A percentile compares a stretch with the other conserved stretches of the same genome.
phyloP scores from a whole-genome alignment of 2,888 invertebrate species.

The Brachypterus glaber region DNA sequence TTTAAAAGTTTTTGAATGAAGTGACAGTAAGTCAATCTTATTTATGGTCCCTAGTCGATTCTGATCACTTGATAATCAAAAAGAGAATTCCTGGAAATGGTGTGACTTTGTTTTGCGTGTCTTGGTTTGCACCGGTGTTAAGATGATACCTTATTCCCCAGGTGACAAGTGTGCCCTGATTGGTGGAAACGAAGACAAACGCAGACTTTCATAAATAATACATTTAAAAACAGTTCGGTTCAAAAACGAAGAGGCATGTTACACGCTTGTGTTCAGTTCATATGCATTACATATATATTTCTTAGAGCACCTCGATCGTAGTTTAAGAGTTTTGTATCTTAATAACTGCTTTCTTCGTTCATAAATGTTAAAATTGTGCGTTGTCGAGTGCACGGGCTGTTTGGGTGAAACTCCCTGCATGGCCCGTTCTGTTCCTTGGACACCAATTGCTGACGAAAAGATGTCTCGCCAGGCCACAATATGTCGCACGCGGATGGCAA shows the following conservation, averaged over 20 bases:
- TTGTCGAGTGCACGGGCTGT: constrained; percentile 20
- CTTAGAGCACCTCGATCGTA: constrained; percentile 20
- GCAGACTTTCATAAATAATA: constrained; percentile 31
- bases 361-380: constrained; percentile 20
- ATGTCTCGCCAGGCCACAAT: constrained; percentile 70
- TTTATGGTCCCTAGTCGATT: too few relatives aligned
- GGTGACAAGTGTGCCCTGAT: constrained; percentile 76
- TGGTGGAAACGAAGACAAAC: constrained; percentile 60
- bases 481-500: constrained; percentile 81
- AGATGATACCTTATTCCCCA: constrained; percentile 52
- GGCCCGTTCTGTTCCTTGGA: constrained; percentile 21
- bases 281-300: constrained; percentile 13
- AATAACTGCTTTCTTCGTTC: constrained; percentile 19
- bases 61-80: too few relatives aligned
- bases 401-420: constrained; percentile 13
- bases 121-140: constrained; percentile 31
- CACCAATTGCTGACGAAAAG: constrained; percentile 12
- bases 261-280: constrained; percentile 25
- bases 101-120: constrained; percentile 21
- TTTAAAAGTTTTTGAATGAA: too few relatives aligned
- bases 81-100: constrained; percentile 5
- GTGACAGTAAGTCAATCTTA: too few relatives aligned
- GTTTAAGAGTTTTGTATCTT: constrained; percentile 15
- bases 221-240: constrained; percentile 17
- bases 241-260: constrained; percentile 25